These are phyloP conservation scores for Anisognathus igniventris DNA, from an alignment of 2,797 vertebrate genomes.

Conservation along the genomic window DNA sequence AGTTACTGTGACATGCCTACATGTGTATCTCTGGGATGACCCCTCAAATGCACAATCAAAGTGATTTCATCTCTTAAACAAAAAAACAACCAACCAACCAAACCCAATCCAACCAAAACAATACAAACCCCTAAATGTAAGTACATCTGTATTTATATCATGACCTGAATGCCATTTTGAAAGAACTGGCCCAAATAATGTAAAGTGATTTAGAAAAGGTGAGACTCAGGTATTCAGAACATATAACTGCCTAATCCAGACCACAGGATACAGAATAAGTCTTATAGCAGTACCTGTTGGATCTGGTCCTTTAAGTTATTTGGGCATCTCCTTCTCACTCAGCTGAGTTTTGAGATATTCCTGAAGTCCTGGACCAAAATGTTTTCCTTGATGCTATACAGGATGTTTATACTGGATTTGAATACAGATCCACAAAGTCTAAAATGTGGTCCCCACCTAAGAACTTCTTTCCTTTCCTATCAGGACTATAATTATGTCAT, in stretches of 20 bases:
- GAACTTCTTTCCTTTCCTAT: neutral
- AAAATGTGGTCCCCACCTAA: neutral
- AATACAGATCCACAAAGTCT: neutral
- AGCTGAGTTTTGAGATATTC: neutral
- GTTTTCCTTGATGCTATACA: neutral
- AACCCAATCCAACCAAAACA: neutral
- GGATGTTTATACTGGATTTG: neutral
- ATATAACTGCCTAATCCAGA: neutral
- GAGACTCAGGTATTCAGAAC: neutral
- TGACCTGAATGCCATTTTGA: neutral
- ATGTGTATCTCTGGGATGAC: neutral
- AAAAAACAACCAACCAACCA: neutral
- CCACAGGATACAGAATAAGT: neutral
- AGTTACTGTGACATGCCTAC: neutral
- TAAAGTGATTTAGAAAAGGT: neutral
- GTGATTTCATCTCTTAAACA: neutral
- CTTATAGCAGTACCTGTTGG: neutral
- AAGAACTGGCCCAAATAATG: neutral
- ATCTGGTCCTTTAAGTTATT: neutral
- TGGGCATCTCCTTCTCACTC: neutral
- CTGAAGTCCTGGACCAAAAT: neutral
- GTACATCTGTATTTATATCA: neutral
- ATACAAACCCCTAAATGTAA: neutral
- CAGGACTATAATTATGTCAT: neutral
- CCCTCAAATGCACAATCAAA: neutral